Conservation (phyloP, 2,888 invertebrate species). For the Blomia tropicalis region DNA sequence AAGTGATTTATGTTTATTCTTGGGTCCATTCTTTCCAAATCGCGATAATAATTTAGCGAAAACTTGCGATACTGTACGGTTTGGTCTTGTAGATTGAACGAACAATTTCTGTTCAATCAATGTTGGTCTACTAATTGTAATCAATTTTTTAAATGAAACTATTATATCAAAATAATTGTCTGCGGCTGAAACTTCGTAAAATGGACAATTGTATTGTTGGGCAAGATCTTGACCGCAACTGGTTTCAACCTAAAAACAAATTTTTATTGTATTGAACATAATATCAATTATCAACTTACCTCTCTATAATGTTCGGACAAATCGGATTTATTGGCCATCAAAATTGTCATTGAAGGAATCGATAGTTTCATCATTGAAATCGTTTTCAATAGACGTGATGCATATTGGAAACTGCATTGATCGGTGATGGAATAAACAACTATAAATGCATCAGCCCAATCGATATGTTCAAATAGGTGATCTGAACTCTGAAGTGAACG, state of each 20-base stretch:
- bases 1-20: conserved; percentile 3
- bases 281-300: neutral
- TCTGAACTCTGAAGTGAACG: conserved; percentile 24
- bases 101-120: neutral
- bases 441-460: conserved; percentile 62
- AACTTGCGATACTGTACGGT: neutral
- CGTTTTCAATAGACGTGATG: conserved; percentile 50
- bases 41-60: neutral
- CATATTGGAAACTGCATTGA: conserved; percentile 52
- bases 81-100: neutral
- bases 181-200: conserved; percentile 1
- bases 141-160: neutral
- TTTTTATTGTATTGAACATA: neutral
- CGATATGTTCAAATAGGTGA: conserved; percentile 42
- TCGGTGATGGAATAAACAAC: conserved; percentile 62
- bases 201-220: neutral
- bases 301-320: conserved; percentile 36
- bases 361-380: conserved; percentile 47
- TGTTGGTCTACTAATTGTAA: neutral
- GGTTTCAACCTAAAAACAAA: neutral
- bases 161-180: neutral
- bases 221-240: neutral
- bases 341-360: conserved; percentile 48
- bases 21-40: neutral
- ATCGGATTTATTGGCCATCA: conserved; percentile 64